Percentiles rank a stretch among this genome's conserved stretches.
phyloP scores from a whole-genome alignment of 2,888 invertebrate genomes.

The Xestia xanthographa region DNA sequence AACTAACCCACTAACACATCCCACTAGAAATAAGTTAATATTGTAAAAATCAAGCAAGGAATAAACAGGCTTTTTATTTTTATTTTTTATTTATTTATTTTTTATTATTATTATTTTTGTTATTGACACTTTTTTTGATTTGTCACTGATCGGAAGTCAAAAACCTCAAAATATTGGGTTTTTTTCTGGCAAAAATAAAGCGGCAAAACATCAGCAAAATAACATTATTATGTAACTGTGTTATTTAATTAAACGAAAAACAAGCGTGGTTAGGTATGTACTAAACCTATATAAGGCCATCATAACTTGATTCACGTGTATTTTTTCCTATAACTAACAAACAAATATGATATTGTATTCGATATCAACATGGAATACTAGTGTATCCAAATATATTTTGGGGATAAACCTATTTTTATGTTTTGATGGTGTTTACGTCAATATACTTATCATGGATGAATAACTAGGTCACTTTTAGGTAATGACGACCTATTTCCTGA shows the following conservation, averaged over 20 bases:
- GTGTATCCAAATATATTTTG: neutral
- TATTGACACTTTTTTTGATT: too few relatives aligned
- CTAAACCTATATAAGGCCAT: neutral
- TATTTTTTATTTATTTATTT: too few relatives aligned
- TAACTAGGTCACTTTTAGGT: neutral
- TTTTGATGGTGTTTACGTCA: constrained; percentile 5
- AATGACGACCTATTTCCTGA: neutral
- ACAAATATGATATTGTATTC: neutral
- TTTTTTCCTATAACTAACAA: constrained; percentile 1
- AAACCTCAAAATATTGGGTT: neutral
- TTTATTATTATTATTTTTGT: too few relatives aligned
- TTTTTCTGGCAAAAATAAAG: neutral
- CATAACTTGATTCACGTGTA: constrained; percentile 7
- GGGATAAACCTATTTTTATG: constrained; percentile 1
- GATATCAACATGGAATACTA: neutral
- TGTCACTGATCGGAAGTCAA: neutral
- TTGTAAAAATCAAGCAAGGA: too few relatives aligned
- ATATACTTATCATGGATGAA: neutral
- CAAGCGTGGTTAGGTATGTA: neutral
- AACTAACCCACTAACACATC: too few relatives aligned
- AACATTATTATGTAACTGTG: neutral
- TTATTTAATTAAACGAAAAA: constrained; percentile 15
- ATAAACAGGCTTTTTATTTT: too few relatives aligned
- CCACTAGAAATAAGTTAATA: too few relatives aligned
- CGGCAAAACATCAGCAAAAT: constrained; percentile 3